A percentile compares a stretch with the other conserved stretches of the same genome.
Conservation (phyloP, 2,888 invertebrate genomes). For the Gryllus longicercus region DNA sequence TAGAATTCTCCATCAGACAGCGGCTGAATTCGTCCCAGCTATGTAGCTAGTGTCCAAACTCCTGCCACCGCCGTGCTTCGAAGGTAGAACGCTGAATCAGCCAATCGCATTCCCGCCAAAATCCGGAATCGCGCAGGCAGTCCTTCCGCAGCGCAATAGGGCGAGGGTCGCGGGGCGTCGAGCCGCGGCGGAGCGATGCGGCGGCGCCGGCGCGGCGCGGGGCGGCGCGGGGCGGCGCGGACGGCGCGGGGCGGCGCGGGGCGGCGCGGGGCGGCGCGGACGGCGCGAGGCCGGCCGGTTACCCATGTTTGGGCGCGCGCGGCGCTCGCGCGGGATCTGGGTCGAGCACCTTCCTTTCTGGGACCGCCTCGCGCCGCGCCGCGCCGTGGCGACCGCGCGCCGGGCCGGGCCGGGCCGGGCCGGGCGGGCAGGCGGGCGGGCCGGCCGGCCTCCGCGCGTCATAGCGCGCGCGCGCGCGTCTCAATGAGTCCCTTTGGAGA, state of each 20-base stretch:
- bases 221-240: background rate
- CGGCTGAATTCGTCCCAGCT: too few relatives aligned
- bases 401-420: background rate
- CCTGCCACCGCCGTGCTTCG: too few relatives aligned
- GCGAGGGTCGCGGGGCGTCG: background rate
- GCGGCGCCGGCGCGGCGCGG: background rate
- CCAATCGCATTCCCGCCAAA: too few relatives aligned
- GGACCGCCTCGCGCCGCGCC: background rate
- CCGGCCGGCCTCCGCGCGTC: background rate
- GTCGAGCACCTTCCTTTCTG: conserved; percentile 9
- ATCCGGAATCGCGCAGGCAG: too few relatives aligned
- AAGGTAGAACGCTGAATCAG: too few relatives aligned
- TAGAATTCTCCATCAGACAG: too few relatives aligned
- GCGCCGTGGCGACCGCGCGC: background rate
- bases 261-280: background rate
- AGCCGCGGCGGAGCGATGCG: background rate
- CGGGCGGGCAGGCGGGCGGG: background rate
- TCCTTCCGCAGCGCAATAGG: background rate
- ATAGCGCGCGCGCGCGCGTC: background rate
- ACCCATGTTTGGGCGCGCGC: background rate
- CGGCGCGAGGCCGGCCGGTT: background rate
- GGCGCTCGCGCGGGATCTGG: background rate
- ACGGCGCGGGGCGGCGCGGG: background rate
- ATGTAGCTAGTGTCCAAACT: too few relatives aligned
- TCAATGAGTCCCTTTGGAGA: background rate